Evolutionary conservation across 1,140 invertebrate genomes (phyloP).

Genomic region (Papilio dardanus): DNA sequence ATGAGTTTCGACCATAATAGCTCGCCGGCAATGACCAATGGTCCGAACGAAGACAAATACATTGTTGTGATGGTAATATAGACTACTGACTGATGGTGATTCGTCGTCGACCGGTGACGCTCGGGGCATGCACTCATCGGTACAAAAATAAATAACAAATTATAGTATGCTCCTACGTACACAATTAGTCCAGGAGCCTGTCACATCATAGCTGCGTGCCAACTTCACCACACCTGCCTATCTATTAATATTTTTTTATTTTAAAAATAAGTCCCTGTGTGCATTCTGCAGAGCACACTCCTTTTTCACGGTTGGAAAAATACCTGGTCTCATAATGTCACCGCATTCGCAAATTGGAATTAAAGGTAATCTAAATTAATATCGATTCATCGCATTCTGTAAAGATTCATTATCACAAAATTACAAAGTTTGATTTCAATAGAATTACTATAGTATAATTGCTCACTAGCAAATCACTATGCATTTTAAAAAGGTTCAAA

Average conservation of each 20-base stretch:
- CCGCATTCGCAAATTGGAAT: background rate
- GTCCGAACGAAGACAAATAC: conserved; percentile 46
- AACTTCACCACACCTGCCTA: conserved; percentile 71
- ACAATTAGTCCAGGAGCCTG: conserved; percentile 72
- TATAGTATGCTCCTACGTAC: conserved; percentile 63
- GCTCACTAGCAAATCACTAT: background rate
- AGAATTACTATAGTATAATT: background rate
- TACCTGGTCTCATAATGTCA: background rate
- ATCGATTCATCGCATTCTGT: background rate
- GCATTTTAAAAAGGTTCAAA: background rate
- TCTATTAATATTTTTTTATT: conserved; percentile 78
- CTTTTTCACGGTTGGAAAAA: conserved; percentile 33
- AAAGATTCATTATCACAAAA: background rate
- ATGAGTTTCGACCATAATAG: conserved; percentile 50
- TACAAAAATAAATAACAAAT: conserved; percentile 65
- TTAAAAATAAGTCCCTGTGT: conserved; percentile 62
- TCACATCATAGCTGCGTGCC: conserved; percentile 61
- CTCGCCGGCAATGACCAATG: conserved; percentile 58
- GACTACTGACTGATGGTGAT: conserved; percentile 30
- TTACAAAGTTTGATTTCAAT: too few relatives aligned
- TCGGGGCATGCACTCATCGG: conserved; percentile 50
- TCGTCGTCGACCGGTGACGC: conserved; percentile 27
- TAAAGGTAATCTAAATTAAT: background rate
- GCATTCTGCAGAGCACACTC: conserved; percentile 41
- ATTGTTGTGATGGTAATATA: conserved; percentile 48